These are phyloP conservation scores for Petrophora chlorosata DNA, from an alignment of 2,888 invertebrate species.

Conservation along the genomic window DNA sequence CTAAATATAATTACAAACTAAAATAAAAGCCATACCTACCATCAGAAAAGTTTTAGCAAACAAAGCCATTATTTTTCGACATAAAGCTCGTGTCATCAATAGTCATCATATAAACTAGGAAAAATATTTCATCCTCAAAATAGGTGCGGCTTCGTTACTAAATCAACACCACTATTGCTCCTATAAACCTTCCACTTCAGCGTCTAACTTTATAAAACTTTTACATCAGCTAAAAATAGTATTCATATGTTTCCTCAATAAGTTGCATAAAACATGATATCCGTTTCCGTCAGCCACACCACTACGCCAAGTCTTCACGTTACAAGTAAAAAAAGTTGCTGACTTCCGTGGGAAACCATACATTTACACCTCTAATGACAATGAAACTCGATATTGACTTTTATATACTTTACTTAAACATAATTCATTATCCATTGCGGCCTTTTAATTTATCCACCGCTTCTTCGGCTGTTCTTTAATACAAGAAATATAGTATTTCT, in stretches of 20 bases:
- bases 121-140: not conserved
- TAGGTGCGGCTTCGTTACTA: not conserved
- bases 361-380: constrained; percentile 16
- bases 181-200: too few species aligned
- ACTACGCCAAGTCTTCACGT: not conserved
- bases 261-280: constrained; percentile 1
- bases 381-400: constrained; percentile 22
- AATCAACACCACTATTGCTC: not conserved
- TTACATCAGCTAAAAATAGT: not conserved
- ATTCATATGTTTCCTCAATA: not conserved
- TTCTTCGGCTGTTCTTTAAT: not conserved
- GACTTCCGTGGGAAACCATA: constrained; percentile 34
- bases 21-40: too few species aligned
- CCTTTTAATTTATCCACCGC: not conserved
- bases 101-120: not conserved
- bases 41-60: too few species aligned
- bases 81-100: too few species aligned
- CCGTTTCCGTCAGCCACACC: constrained; percentile 1
- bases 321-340: constrained; percentile 11
- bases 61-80: too few species aligned
- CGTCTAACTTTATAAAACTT: too few species aligned
- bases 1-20: too few species aligned
- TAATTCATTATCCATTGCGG: not conserved
- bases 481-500: not conserved
- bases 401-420: constrained; percentile 1